phyloP scores from a whole-genome alignment of 2,888 invertebrate genomes.

The Hydrotaea diabolus region DNA sequence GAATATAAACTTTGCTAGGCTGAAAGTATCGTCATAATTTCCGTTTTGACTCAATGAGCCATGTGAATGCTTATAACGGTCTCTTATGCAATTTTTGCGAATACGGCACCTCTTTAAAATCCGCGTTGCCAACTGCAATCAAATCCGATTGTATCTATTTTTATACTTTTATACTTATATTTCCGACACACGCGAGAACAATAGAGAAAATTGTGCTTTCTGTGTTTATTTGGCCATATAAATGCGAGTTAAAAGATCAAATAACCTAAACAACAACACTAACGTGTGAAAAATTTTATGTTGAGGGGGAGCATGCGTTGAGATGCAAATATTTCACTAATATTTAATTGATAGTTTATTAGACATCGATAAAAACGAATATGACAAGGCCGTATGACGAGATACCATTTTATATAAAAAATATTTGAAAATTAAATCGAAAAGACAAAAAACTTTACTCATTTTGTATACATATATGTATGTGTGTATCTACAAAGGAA shows the following conservation, averaged over 20 bases:
- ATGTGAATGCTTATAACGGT: constrained; percentile 22
- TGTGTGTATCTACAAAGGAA: background rate
- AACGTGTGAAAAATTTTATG: constrained; percentile 10
- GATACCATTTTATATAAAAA: constrained; percentile 2
- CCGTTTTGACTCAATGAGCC: background rate
- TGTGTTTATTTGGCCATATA: constrained; percentile 12
- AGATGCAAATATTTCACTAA: background rate
- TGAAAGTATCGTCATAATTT: background rate
- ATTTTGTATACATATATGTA: background rate
- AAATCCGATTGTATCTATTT: constrained; percentile 40
- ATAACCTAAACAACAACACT: constrained; percentile 52
- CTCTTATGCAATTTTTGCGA: background rate
- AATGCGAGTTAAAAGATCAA: constrained; percentile 52
- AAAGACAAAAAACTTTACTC: background rate
- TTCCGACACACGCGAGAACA: background rate
- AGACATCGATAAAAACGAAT: background rate
- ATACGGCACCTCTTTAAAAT: constrained; percentile 35
- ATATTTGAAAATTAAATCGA: background rate
- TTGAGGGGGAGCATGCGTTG: constrained; percentile 44
- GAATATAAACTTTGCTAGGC: background rate
- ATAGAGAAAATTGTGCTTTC: background rate
- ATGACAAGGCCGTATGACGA: background rate
- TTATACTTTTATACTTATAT: background rate
- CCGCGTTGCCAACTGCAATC: constrained; percentile 36
- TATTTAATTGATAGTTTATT: constrained; percentile 4